These are phyloP conservation scores for Smithornis capensis DNA, from an alignment of 2,113 vertebrate species.

Conservation along the genomic window DNA sequence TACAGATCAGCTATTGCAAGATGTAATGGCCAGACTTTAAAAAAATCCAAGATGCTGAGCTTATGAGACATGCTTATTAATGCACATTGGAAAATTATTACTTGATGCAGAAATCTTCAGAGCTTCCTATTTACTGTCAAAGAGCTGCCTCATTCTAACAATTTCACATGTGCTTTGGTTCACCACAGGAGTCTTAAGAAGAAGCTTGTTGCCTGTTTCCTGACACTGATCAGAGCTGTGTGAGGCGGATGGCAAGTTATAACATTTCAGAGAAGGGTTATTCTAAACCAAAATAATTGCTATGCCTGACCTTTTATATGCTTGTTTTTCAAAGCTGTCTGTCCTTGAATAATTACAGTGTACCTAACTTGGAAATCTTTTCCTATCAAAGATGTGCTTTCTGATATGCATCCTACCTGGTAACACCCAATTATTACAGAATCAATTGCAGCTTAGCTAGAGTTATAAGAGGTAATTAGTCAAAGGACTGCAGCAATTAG, in stretches of 20 bases:
- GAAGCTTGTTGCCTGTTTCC: background rate
- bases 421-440: slow-evolving; percentile 20
- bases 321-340: slow-evolving; percentile 37
- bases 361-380: background rate
- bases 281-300: slow-evolving; percentile 38
- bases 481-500: background rate
- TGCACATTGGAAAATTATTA: background rate
- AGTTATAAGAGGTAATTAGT: background rate
- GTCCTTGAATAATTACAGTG: slow-evolving; percentile 37
- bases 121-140: background rate
- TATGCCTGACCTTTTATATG: background rate
- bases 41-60: background rate
- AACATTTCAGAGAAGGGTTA: background rate
- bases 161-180: background rate
- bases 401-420: background rate
- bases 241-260: background rate
- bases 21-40: background rate
- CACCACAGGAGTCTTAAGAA: background rate
- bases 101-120: background rate
- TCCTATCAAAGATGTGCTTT: background rate
- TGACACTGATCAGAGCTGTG: background rate
- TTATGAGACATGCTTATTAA: background rate
- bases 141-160: background rate
- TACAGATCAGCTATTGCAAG: background rate
- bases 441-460: slow-evolving; percentile 4